Evolutionary conservation across 2,113 vertebrate species (phyloP), one percentile per base, ranked within the genome.

Genomic region (Chionomys nivalis): DNA sequence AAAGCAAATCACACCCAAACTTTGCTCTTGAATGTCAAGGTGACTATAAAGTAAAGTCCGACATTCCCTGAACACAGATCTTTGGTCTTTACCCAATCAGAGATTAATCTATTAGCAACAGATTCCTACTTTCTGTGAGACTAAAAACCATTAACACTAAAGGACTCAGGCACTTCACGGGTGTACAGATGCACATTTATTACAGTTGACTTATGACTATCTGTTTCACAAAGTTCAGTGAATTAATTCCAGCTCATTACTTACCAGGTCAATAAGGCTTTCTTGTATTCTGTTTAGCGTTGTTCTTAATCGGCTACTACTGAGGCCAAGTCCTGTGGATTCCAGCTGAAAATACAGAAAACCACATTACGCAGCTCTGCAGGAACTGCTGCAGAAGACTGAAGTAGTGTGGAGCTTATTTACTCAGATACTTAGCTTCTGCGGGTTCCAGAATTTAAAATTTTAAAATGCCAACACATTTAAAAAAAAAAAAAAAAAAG

Each of bases 261-360:
- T 99, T 98, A 99, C 99, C 98, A 99, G 94, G 98, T 99, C 99
- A 96, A 99, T 99, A 95, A 99, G 99, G 97, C 98, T 99, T 98
- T 99, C 99, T 93, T 99, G 99, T 98, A 99, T 99, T 97, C 99
- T 99, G 98, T 99, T 99, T 92, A 99, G 98, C 0, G 99, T 99
- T 75, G 99, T 99, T 89, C 99, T 99, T 94, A 99, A 98, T 98
- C 99, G 98, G 98, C 99, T 99, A 98, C 99, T 99, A 97, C 99
- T 99, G 91, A 99, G 99, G 81, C 99, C 99, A 55, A 99, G 98
- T 77, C 99, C 99, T 10, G 99, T 99, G 94, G 99, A 99, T 98
- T 99, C 99, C 98, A 99, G 99, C 99, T 99, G 98, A 91, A 98
- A 90, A 61, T 33, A 75, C 39, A 3, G 14, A 72, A 76, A 79